Evolutionary conservation across 2,888 invertebrate species (phyloP), one percentile per base, ranked within the genome.

Genomic region (Apamea sordens): DNA sequence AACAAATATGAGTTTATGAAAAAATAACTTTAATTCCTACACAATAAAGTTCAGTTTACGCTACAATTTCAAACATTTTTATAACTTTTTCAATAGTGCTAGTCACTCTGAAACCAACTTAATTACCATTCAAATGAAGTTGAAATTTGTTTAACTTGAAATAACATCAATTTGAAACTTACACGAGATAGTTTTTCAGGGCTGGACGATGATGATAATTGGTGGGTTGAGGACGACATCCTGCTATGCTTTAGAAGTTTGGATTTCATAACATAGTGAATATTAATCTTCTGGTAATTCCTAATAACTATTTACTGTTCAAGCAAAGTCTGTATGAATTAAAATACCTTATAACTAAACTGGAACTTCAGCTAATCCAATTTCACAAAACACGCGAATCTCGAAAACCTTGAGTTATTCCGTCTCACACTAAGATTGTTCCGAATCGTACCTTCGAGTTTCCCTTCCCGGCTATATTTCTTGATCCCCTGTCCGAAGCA

Each of bases 401-500:
- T 15, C 18, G 15, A 67, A 67, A 36, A 64, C 32, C 41, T 69
- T 77, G 78, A 86, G 84, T 79, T 79, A 75, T 82, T 76, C 56
- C 73, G 32, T 24, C 75, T 53, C 72, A 83, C 32, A 47, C 56
- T 86, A 81, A 89, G 86, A 80, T 87, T 84, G 56, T 78, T 79
- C 73, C 90, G 85, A 87, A 84, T 73, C 65, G 80, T 80, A 88
- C 90, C 90, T 90, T 82, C 77, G 83, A 85, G 90, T 89, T 91
- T 89, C 89, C 91, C 87, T 86, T 86, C 86, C 85, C 67, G 89
- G 92, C 94, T 90, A 94, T 94, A 95, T 94, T 93, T 94, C 93
- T 92, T 91, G 93, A 93, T 92, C 92, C 92, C 92, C 82, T 93
- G 94, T 94, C 93, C 87, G 85, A 86, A 89, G 87, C 94, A 94